Percentiles rank a stretch among this genome's conserved stretches.
These are phyloP conservation scores for Carcinoscorpius rotundicauda DNA, from an alignment of 1,140 invertebrate genomes.

Conservation along the genomic window DNA sequence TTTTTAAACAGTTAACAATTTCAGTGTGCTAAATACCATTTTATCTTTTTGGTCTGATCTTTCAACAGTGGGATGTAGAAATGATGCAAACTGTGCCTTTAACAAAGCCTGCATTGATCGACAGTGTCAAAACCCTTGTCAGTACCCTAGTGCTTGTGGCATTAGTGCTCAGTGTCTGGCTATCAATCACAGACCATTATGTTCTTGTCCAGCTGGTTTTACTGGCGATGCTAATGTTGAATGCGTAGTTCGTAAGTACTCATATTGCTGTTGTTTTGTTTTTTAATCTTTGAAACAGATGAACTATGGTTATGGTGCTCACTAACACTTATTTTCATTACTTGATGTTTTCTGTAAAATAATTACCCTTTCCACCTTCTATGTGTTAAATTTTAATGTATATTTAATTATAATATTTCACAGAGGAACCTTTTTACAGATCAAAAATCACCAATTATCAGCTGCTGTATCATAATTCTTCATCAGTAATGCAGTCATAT, in stretches of 20 bases:
- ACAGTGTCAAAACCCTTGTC: conserved; percentile 62
- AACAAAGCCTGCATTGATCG: conserved; percentile 50
- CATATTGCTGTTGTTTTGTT: not conserved
- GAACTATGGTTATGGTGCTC: too few species aligned
- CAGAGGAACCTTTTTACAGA: too few species aligned
- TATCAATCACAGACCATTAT: conserved; percentile 62
- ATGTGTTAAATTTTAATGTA: too few species aligned
- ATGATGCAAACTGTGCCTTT: conserved; percentile 35
- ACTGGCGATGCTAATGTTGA: conserved; percentile 51
- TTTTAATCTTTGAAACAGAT: not conserved
- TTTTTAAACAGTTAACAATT: not conserved
- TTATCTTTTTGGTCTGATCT: conserved; percentile 6
- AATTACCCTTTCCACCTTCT: too few species aligned
- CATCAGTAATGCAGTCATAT: too few species aligned
- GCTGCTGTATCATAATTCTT: too few species aligned
- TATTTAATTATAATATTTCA: too few species aligned
- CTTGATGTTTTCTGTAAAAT: too few species aligned
- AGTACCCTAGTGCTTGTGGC: conserved; percentile 61
- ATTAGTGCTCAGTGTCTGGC: conserved; percentile 52
- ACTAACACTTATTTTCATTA: too few species aligned
- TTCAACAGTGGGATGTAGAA: conserved; percentile 18
- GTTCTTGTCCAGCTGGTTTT: conserved; percentile 55
- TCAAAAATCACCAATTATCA: too few species aligned
- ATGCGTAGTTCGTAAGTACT: conserved; percentile 21
- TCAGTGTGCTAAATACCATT: not conserved